Base-by-base conservation (phyloP, 1,140 invertebrate genomes). In the Brachionus rotundiformis region DNA sequence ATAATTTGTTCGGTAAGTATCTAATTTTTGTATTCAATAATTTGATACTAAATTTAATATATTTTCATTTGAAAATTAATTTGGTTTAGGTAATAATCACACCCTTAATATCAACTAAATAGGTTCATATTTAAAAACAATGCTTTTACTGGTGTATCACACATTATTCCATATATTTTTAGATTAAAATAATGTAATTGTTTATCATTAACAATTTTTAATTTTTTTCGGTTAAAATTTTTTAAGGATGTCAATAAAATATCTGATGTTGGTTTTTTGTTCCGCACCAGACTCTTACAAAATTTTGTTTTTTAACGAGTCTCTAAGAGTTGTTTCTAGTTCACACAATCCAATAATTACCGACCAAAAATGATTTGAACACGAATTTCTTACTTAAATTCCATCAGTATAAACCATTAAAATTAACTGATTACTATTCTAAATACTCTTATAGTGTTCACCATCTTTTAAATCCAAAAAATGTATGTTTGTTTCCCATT, bases 321-420 rank as follows among this genome's bases (percentile, higher is more conserved):
- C 59, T 61, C 23, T 16, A 23, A 61, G 8, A 23, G 8, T 23
- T 3, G 11, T 16, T 2, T 8, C 2, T 4, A 61, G 11, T 61
- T 61, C 59, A 27, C 59, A 25, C 8, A 61, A 23, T 3, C 23
- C 11, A 61, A 61, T 27, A 23, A 61, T 25, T 3, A 61, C 11
- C 3, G 59, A 19, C 59, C 59, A 61, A 61, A 61, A 61, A 10
- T 61, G 11, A 19, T 61, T 61, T 61, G n/a, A 23, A 61, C 3
- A 19, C 7, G 59, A 61, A 19, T 61, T 61, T 6, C 1, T 3
- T 23, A 61, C 3, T 25, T 2, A 10, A 61, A 61, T 61, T 19
- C 59, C 59, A 61, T 61, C 59, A 61, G 11, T 61, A 25, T 61
- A 61, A 4, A 61, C 23, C 59, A 23, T 61, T 61, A 61, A 61